Evolutionary conservation across 2,888 invertebrate species (phyloP).

Genomic region (Drosophila anomalipes): DNA sequence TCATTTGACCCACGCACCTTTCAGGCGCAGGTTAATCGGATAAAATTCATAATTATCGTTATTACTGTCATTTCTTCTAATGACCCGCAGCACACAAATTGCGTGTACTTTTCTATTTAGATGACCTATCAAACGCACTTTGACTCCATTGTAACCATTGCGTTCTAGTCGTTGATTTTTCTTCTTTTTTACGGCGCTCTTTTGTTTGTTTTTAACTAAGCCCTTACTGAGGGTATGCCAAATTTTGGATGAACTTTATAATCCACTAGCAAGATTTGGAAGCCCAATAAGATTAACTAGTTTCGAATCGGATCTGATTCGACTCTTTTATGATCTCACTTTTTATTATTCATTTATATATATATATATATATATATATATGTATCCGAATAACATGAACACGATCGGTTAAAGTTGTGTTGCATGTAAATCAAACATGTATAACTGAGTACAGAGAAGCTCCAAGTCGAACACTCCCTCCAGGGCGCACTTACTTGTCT

Average conservation of each 20-base stretch:
- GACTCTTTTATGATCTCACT: not conserved
- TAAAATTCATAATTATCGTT: conserved; percentile 86
- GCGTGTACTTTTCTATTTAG: conserved; percentile 84
- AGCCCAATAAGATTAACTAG: not conserved
- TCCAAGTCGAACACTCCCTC: not conserved
- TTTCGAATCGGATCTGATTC: not conserved
- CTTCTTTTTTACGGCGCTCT: conserved; percentile 9
- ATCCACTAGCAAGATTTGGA: not conserved
- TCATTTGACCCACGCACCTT: conserved; percentile 54
- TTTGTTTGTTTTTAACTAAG: conserved; percentile 30
- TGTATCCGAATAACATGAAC: not conserved
- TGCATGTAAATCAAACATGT: not conserved
- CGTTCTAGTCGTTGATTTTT: conserved; percentile 51
- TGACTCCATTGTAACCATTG: conserved; percentile 53
- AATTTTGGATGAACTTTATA: not conserved
- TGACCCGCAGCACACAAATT: conserved; percentile 68
- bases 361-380: not conserved
- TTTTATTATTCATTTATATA: not conserved
- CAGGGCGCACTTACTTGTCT: not conserved
- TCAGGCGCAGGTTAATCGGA: conserved; percentile 81
- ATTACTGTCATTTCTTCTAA: conserved; percentile 84
- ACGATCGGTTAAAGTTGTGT: not conserved
- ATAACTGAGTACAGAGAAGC: conserved; percentile 15
- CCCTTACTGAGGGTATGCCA: not conserved
- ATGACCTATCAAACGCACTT: conserved; percentile 82